Evolutionary conservation across 2,797 vertebrate genomes (phyloP), one percentile per base, ranked within the genome.

Genomic region (Sardinella longiceps): DNA sequence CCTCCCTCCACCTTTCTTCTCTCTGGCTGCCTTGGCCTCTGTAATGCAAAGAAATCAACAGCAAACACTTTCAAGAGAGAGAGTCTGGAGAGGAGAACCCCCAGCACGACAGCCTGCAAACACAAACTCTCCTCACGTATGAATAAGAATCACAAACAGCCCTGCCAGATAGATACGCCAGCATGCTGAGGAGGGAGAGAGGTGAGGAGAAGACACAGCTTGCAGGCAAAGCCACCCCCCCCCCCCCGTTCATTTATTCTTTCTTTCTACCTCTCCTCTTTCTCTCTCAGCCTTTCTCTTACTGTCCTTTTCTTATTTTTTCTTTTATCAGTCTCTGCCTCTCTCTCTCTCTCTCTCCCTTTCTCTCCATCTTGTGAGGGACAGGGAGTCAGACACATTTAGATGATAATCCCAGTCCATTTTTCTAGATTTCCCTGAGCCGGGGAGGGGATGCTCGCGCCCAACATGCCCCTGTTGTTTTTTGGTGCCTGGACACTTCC

Each of bases 321-420:
- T 66, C 66, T 53, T 53, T 53, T 20, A 2, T 5, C 51, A 3
- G 14, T 51, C 63, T 37, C 12, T 70, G 28, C 20, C 2, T 63
- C 10, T 70, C 11, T 14, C 11, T 33, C 63, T 70, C 28, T 70
- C 5, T 37, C 58, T 63, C n/a, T 63, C 6, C 12, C 46, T 48
- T 11, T 63, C 58, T 63, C 66, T 70, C 30, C 66, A 37, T 15
- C 2, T 63, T 84, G 81, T 89, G 88, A 91, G 88, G 33, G 89
- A 89, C 82, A 53, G 86, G 80, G 88, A 87, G 88, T 88, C 77
- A 10, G 82, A 84, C 89, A 86, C 83, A 89, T 91, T 87, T 88
- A 87, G 86, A 90, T 18, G 82, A 77, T 87, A 90, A 91, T 91
- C 85, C 77, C 63, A 18, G 15, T 80, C 85, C 60, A 88, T 81